These are phyloP conservation scores for Agrilus cyanescens DNA, from an alignment of 2,888 invertebrate genomes.

Conservation along the genomic window DNA sequence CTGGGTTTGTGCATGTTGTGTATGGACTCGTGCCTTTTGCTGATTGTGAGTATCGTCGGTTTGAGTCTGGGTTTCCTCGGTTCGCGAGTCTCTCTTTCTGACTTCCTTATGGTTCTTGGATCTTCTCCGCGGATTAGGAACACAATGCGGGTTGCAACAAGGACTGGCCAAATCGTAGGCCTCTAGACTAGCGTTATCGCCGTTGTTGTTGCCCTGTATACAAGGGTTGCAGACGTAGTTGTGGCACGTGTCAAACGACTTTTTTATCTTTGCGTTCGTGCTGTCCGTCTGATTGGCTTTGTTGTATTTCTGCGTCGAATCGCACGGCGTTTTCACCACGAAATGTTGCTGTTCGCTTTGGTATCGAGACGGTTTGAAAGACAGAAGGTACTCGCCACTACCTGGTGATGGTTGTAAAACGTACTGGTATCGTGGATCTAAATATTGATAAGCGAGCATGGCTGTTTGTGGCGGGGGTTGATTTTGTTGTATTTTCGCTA, in stretches of 20 bases:
- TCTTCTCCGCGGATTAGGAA: slow-evolving; percentile 49
- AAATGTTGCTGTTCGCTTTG: slow-evolving; percentile 51
- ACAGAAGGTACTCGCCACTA: slow-evolving; percentile 61
- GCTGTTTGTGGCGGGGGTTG: slow-evolving; percentile 28
- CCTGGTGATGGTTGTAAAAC: slow-evolving; percentile 50
- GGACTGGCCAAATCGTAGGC: slow-evolving; percentile 80
- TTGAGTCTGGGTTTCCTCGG: slow-evolving; percentile 36
- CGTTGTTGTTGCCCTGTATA: slow-evolving; percentile 46
- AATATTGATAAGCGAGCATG: slow-evolving; percentile 42
- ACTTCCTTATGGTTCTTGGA: slow-evolving; percentile 49
- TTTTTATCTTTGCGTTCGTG: slow-evolving; percentile 20
- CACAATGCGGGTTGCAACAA: slow-evolving; percentile 77
- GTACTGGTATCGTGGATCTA: slow-evolving; percentile 62
- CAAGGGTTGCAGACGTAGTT: slow-evolving; percentile 53
- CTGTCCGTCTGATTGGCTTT: slow-evolving; percentile 23
- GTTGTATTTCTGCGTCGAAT: slow-evolving; percentile 29
- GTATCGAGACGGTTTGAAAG: slow-evolving; percentile 55
- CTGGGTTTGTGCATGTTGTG: slow-evolving; percentile 20
- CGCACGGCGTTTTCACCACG: slow-evolving; percentile 46
- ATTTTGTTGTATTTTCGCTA: slow-evolving; percentile 36
- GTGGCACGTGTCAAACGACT: slow-evolving; percentile 24
- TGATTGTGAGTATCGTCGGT: slow-evolving; percentile 39
- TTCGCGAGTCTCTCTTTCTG: slow-evolving; percentile 35
- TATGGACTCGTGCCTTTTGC: slow-evolving; percentile 27
- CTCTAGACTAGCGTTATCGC: slow-evolving; percentile 68